Evolutionary conservation across 2,797 vertebrate species (phyloP).

Genomic region (Micropoecilia bifurca): DNA sequence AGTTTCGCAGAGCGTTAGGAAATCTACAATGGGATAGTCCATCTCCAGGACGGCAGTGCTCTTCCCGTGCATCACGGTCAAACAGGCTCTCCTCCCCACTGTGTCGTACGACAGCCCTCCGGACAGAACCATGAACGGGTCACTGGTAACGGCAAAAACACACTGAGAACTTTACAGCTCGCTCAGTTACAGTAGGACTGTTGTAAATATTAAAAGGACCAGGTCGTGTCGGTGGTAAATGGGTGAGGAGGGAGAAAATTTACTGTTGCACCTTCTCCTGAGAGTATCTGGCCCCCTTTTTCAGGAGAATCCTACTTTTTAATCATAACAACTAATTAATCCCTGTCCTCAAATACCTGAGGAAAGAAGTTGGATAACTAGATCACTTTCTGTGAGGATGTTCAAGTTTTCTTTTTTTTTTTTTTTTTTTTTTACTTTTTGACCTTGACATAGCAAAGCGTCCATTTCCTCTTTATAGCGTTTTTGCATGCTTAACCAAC

Average conservation of each 20-base stretch:
- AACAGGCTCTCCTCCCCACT: conserved; percentile 93
- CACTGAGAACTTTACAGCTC: conserved; percentile 18
- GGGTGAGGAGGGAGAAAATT: conserved; percentile 23
- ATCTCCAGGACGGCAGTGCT: conserved; percentile 98
- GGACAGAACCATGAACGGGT: conserved; percentile 96
- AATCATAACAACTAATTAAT: conserved; percentile 60
- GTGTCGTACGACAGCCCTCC: conserved; percentile 97
- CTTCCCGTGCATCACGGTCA: conserved; percentile 99
- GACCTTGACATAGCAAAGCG: conserved; percentile 25
- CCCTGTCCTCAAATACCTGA: conserved; percentile 44
- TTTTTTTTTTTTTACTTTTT: conserved; percentile 13
- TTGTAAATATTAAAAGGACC: conserved; percentile 1
- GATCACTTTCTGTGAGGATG: conserved; percentile 38
- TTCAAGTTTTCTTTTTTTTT: conserved; percentile 1
- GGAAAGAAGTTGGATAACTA: conserved; percentile 42
- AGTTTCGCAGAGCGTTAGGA: conserved; percentile 98
- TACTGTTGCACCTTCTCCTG: conserved; percentile 38
- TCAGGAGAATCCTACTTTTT: conserved; percentile 42
- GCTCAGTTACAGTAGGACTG: conserved; percentile 4
- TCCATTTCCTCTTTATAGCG: not conserved
- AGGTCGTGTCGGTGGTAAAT: conserved; percentile 15
- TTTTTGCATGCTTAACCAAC: no score
- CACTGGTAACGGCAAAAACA: conserved; percentile 78
- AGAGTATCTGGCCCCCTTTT: conserved; percentile 56
- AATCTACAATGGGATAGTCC: conserved; percentile 98